A percentile compares a stretch with the other conserved stretches of the same genome.
Evolutionary conservation across 1,140 invertebrate species (phyloP).

Genomic region (Geopemphigus sp.): DNA sequence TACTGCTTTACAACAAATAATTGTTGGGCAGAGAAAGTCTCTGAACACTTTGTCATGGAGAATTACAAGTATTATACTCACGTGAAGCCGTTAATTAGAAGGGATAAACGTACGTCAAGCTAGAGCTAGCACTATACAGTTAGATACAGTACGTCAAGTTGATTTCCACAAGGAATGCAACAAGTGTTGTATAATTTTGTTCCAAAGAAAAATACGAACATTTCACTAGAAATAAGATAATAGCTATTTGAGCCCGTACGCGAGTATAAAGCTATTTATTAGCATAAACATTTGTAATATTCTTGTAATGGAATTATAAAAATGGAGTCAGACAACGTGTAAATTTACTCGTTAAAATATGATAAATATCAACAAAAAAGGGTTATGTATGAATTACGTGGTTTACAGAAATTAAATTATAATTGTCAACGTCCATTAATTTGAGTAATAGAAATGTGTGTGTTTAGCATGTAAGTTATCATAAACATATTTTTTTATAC

Average conservation of each 20-base stretch:
- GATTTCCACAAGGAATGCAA: conserved; percentile 15
- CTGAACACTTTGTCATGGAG: conserved; percentile 14
- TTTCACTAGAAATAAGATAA: background rate
- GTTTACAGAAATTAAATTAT: too few relatives aligned
- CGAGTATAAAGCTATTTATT: too few relatives aligned
- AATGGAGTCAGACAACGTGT: too few relatives aligned
- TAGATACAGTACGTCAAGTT: background rate
- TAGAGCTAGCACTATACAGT: background rate
- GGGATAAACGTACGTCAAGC: conserved; percentile 38
- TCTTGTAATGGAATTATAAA: too few relatives aligned
- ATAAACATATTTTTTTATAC: too few relatives aligned
- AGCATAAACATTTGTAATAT: too few relatives aligned
- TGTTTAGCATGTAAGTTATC: too few relatives aligned
- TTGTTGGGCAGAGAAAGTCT: conserved; percentile 26
- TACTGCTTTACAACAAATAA: conserved; percentile 36
- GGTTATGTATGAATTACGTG: too few relatives aligned
- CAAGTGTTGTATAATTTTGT: conserved; percentile 17
- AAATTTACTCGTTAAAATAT: too few relatives aligned
- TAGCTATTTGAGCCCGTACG: background rate
- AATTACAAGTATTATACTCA: conserved; percentile 33
- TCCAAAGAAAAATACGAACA: background rate
- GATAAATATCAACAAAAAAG: too few relatives aligned
- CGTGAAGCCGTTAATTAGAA: conserved; percentile 36
- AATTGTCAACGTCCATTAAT: too few relatives aligned
- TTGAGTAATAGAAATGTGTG: too few relatives aligned